phyloP scores from a whole-genome alignment of 2,888 invertebrate genomes.

The Nipponacmea schrenckii region DNA sequence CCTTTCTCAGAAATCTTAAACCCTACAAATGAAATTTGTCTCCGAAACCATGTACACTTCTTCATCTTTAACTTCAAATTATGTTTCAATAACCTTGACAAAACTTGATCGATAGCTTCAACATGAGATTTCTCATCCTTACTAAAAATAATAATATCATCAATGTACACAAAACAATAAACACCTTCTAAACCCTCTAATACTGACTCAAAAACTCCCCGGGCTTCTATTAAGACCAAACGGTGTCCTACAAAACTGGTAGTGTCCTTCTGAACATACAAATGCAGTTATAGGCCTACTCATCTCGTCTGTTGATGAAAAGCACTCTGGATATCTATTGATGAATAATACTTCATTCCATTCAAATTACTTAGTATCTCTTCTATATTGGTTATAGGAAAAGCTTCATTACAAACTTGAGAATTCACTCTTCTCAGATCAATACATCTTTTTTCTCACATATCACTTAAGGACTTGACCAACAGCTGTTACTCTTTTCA shows the following conservation, averaged over 20 bases:
- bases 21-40: neutral
- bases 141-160: neutral
- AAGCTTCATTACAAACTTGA: neutral
- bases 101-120: neutral
- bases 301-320: neutral
- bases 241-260: neutral
- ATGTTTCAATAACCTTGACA: neutral
- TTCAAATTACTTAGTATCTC: neutral
- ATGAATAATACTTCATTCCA: neutral
- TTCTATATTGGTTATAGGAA: neutral
- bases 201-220: neutral
- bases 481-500: neutral
- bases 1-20: neutral
- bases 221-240: neutral
- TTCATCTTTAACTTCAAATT: neutral
- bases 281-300: neutral
- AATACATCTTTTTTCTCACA: neutral
- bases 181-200: neutral
- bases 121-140: neutral
- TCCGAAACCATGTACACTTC: neutral
- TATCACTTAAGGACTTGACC: neutral
- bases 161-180: neutral
- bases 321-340: neutral
- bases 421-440: neutral
- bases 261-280: neutral